Evolutionary conservation across 2,113 vertebrate species (phyloP), one percentile per base, ranked within the genome.

Genomic region (Loxodonta africana): DNA sequence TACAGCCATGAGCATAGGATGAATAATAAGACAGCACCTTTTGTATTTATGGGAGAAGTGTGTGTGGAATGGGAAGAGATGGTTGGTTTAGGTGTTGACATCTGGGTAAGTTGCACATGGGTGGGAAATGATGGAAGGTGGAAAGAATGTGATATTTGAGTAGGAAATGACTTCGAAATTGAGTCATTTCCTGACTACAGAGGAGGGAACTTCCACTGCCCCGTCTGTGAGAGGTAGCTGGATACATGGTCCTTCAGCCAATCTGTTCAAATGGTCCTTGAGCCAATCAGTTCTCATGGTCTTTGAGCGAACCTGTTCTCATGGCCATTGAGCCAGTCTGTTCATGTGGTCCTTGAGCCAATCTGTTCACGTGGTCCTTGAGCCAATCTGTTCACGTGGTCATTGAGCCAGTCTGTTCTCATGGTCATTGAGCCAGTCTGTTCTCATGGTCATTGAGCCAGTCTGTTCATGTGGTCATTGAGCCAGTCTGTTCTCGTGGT

Each of bases 111-210:
- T 57, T 85, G 48, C 76, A 67, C 33, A 77, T 60, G 73, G 44
- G 2, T 41, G 10, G 65, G 87, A 9, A 65, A 69, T 44, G 65
- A 84, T 20, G 33, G 46, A 20, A 83, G 14, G 28, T 46, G 46
- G 51, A 33, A 60, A 77, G 48, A 87, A 51, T 78, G 60, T 74
- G 57, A 44, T 87, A 33, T 69, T 84, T 62, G 33, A 28, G 15
- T 88, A 18, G 88, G 74, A 96, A 95, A 83, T 44, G 84, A 25
- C 15, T 80, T 62, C 73, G 89, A 84, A 76, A 90, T 25, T 1
- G 62, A 80, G 26, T 96, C 62, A 57, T 83, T 26, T 26, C 20
- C 53, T 41, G n/a, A 60, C 26, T 48, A 3, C 44, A 37, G 37
- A 14, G 37, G 20, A 37, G 6, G 21, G 15, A 26, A 17, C 20